Percentiles rank a stretch among this genome's conserved stretches.
Evolutionary conservation across 2,113 vertebrate species (phyloP).

Genomic region (Miniopterus natalensis): DNA sequence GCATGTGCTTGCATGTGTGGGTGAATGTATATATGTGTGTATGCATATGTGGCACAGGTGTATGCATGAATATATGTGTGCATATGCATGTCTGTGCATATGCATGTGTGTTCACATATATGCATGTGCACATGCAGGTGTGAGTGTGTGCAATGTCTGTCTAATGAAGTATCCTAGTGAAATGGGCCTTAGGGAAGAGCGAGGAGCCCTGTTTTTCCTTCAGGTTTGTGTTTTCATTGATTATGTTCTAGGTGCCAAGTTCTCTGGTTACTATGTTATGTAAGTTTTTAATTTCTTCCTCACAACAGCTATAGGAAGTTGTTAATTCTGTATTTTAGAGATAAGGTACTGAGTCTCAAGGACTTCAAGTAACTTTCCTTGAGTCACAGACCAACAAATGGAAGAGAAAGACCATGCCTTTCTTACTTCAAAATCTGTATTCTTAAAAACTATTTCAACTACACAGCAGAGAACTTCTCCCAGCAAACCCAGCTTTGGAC

Average conservation of each 20-base stretch:
- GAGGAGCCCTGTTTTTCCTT: rapidly evolving
- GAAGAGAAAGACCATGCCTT: neutral
- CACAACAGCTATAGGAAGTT: rapidly evolving
- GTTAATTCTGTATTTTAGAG: neutral
- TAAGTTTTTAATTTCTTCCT: neutral
- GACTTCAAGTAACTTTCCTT: neutral
- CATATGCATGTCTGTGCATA: neutral
- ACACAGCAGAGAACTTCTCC: neutral
- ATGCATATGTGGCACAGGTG: too few relatives aligned
- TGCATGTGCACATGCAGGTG: neutral
- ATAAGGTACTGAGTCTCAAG: neutral
- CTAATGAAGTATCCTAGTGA: neutral
- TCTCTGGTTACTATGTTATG: neutral
- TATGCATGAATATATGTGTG: too few relatives aligned
- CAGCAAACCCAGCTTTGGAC: neutral
- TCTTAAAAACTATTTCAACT: neutral
- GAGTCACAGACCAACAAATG: neutral
- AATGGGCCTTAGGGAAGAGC: rapidly evolving
- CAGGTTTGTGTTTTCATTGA: rapidly evolving
- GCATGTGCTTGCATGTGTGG: neutral
- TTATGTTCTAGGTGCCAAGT: rapidly evolving
- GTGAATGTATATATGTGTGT: neutral
- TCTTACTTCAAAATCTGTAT: neutral
- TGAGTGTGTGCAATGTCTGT: too few relatives aligned
- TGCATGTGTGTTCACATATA: too few relatives aligned